Conservation (phyloP, 2,797 vertebrate species). For the Columba guinea region DNA sequence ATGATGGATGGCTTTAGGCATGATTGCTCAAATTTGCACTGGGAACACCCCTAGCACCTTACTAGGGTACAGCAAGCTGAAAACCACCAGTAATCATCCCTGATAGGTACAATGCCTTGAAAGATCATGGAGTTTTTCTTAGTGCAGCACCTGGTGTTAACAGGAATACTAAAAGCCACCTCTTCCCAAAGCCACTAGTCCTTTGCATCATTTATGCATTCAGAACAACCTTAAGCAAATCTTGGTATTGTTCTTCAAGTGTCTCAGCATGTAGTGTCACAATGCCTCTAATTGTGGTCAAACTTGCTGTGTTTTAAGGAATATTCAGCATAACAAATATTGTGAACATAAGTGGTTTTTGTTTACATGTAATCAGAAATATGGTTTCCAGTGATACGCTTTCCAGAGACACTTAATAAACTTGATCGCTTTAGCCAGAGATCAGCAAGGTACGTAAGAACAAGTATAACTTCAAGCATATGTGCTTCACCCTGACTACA, state of each 20-base stretch:
- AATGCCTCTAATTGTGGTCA: not conserved
- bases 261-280: not conserved
- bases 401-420: not conserved
- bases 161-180: not conserved
- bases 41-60: not conserved
- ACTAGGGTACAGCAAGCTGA: not conserved
- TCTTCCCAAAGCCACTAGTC: not conserved
- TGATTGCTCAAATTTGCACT: slow-evolving; percentile 11
- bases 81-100: not conserved
- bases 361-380: not conserved
- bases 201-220: not conserved
- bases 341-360: not conserved
- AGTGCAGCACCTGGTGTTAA: not conserved
- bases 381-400: not conserved
- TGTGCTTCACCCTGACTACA: not conserved
- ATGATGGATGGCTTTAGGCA: not conserved
- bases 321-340: not conserved
- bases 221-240: not conserved
- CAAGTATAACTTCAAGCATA: not conserved
- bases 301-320: not conserved
- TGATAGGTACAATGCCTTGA: not conserved
- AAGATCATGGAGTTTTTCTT: not conserved
- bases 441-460: not conserved
- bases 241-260: not conserved
- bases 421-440: not conserved